Conservation (phyloP, 2,888 invertebrate species). For the Phaonia tiefii region DNA sequence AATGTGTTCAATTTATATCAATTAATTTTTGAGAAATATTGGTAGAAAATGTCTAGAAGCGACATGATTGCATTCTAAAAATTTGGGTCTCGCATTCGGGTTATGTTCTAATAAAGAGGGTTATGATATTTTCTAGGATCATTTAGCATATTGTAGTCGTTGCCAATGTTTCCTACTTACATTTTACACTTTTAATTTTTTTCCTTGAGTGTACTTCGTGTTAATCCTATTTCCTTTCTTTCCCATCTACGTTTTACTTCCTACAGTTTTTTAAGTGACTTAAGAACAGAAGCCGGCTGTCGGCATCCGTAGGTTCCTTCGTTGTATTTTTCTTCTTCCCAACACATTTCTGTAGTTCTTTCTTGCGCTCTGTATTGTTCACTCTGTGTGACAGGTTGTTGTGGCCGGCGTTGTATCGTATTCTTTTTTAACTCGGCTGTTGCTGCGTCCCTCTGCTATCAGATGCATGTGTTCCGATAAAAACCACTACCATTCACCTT, state of each 20-base stretch:
- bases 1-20: too few species aligned
- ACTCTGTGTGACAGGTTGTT: conserved; percentile 45
- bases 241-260: neutral
- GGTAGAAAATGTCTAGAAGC: too few species aligned
- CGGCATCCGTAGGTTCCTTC: neutral
- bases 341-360: neutral
- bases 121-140: too few species aligned
- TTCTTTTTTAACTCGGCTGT: neutral
- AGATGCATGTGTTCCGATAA: conserved; percentile 55
- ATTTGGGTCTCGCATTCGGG: too few species aligned
- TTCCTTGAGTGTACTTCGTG: neutral
- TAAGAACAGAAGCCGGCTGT: conserved; percentile 22
- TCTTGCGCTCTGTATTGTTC: neutral
- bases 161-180: too few species aligned
- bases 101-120: too few species aligned
- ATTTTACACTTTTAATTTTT: neutral
- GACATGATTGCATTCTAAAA: too few species aligned
- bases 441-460: conserved; percentile 43
- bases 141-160: too few species aligned
- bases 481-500: conserved; percentile 51
- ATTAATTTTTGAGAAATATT: too few species aligned
- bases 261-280: conserved; percentile 2
- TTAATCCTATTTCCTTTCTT: neutral
- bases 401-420: neutral
- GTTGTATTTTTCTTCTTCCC: neutral